These are phyloP conservation scores for Chionodraco myersi DNA, from an alignment of 2,113 vertebrate genomes.

Conservation along the genomic window DNA sequence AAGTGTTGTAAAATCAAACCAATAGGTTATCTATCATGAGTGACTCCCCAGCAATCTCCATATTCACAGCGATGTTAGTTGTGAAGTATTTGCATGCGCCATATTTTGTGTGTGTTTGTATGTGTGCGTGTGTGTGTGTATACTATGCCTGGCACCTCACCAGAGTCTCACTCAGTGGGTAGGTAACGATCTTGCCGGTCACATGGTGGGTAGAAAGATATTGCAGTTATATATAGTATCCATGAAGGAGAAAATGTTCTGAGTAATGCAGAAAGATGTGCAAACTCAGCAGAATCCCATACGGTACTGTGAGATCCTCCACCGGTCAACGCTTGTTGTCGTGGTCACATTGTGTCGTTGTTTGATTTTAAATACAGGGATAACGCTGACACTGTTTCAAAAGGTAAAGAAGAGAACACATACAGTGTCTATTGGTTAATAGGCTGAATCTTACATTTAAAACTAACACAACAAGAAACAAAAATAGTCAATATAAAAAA, in stretches of 20 bases:
- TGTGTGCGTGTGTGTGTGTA: constrained; percentile 8
- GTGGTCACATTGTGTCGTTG: neutral
- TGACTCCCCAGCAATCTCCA: neutral
- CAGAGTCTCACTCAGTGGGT: constrained; percentile 28
- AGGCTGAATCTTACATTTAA: neutral
- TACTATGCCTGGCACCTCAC: constrained; percentile 9
- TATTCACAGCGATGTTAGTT: neutral
- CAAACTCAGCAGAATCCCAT: constrained; percentile 16
- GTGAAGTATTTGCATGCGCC: neutral
- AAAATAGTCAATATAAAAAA: no score
- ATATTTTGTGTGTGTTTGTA: no score
- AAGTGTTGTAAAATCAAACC: neutral
- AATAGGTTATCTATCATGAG: neutral
- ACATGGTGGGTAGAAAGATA: neutral
- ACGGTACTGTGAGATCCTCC: neutral
- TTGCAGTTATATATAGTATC: constrained; percentile 26
- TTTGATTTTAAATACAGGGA: neutral
- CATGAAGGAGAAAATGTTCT: constrained; percentile 29
- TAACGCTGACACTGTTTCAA: neutral
- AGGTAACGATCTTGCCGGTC: constrained; percentile 15
- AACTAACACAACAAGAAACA: neutral
- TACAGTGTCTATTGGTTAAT: neutral
- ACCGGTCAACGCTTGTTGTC: neutral
- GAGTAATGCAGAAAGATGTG: neutral
- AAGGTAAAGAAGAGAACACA: neutral